Percentiles rank a stretch among this genome's conserved stretches.
These are phyloP conservation scores for Cataglyphis livida DNA, from an alignment of 2,888 invertebrate species.

Conservation along the genomic window DNA sequence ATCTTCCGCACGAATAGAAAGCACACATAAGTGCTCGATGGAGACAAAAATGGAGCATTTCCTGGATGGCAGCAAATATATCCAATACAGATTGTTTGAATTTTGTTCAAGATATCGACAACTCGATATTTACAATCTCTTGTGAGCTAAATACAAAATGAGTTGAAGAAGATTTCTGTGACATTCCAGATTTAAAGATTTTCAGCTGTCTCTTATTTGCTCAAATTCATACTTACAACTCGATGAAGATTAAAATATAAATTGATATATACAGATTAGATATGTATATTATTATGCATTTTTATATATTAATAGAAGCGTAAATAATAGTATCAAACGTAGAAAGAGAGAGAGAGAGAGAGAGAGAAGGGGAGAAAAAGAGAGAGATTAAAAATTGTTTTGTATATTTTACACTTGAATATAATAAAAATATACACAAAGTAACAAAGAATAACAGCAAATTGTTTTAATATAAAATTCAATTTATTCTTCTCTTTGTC, in stretches of 20 bases:
- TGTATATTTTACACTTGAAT: slow-evolving; percentile 43
- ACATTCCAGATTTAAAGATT: slow-evolving; percentile 4
- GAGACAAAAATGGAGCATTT: slow-evolving; percentile 17
- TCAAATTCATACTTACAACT: slow-evolving; percentile 25
- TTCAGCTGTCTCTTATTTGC: slow-evolving; percentile 10
- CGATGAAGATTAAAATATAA: slow-evolving; percentile 33
- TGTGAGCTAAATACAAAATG: neutral
- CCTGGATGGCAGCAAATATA: neutral
- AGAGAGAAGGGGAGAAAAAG: too few species aligned
- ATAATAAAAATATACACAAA: slow-evolving; percentile 8
- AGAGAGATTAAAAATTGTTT: slow-evolving; percentile 29
- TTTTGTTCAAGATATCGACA: slow-evolving; percentile 11
- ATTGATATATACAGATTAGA: slow-evolving; percentile 24
- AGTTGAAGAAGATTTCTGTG: neutral
- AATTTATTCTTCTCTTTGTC: slow-evolving; percentile 48
- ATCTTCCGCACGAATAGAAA: slow-evolving; percentile 58
- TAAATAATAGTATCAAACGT: slow-evolving; percentile 41
- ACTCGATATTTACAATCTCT: slow-evolving; percentile 16
- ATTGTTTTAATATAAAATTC: slow-evolving; percentile 50
- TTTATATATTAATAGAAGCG: neutral
- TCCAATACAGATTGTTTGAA: slow-evolving; percentile 25
- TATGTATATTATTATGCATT: neutral
- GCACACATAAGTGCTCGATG: slow-evolving; percentile 45
- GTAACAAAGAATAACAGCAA: slow-evolving; percentile 36
- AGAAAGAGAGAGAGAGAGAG: neutral